Evolutionary conservation across 2,888 invertebrate genomes (phyloP).

Genomic region (Drosophila mimica): DNA sequence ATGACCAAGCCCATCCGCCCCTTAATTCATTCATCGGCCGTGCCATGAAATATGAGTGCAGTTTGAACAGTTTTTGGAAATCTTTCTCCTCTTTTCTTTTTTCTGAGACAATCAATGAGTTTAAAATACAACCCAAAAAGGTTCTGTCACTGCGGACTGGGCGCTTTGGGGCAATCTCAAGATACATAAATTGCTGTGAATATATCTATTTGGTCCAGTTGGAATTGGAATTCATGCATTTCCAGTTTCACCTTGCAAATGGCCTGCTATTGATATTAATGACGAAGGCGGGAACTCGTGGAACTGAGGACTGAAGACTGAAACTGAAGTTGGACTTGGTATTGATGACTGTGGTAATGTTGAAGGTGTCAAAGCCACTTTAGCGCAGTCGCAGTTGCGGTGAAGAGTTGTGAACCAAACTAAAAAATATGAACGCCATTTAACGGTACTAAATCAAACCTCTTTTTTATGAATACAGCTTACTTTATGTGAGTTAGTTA

Average conservation of each 20-base stretch:
- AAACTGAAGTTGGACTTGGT: conserved; percentile 13
- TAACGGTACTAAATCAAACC: background rate
- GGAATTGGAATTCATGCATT: conserved; percentile 34
- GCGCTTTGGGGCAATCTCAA: conserved; percentile 41
- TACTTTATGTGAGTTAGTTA: background rate
- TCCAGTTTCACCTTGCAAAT: conserved; percentile 25
- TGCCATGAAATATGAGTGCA: conserved; percentile 53
- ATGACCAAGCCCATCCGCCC: conserved; percentile 6
- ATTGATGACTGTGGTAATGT: background rate
- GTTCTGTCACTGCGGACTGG: conserved; percentile 35
- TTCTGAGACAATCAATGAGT: conserved; percentile 38
- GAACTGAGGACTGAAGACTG: background rate
- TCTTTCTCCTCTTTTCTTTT: conserved; percentile 3
- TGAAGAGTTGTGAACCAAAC: background rate
- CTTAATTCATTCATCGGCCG: conserved; percentile 29
- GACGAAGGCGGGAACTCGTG: conserved; percentile 14
- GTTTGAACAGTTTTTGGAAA: conserved; percentile 21
- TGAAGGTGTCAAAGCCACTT: conserved; percentile 4
- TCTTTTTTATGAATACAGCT: background rate
- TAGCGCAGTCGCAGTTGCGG: background rate
- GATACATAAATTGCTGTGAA: conserved; percentile 64
- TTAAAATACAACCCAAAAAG: conserved; percentile 13
- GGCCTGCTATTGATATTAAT: conserved; percentile 42
- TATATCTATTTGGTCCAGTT: conserved; percentile 46
- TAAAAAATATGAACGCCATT: background rate